phyloP scores from a whole-genome alignment of 2,888 invertebrate genomes.

The Drosophila leonis region DNA sequence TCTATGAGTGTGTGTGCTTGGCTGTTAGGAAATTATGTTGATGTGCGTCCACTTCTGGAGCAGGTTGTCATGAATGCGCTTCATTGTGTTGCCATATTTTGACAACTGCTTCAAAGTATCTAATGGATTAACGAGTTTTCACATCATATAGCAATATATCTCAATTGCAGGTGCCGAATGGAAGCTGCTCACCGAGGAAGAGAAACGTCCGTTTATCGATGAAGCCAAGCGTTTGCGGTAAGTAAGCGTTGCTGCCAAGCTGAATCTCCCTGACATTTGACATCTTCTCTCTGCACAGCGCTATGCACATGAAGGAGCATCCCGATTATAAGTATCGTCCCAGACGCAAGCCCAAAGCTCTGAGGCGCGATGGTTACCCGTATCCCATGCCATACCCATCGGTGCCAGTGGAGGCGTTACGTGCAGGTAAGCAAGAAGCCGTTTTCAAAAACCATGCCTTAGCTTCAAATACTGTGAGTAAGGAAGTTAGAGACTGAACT shows the following conservation, averaged over 20 bases:
- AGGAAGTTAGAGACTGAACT: neutral
- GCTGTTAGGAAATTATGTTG: slow-evolving; percentile 53
- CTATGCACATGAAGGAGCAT: slow-evolving; percentile 98
- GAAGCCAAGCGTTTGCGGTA: slow-evolving; percentile 95
- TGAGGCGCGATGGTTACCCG: slow-evolving; percentile 95
- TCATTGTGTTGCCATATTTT: slow-evolving; percentile 61
- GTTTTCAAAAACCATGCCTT: neutral
- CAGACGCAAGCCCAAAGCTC: slow-evolving; percentile 94
- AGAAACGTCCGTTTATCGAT: slow-evolving; percentile 98
- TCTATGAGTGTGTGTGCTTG: slow-evolving; percentile 11
- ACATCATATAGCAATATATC: slow-evolving; percentile 20
- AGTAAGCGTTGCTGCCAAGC: slow-evolving; percentile 17
- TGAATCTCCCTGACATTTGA: neutral
- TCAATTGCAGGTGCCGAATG: slow-evolving; percentile 93
- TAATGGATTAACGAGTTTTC: slow-evolving; percentile 64
- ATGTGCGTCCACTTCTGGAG: slow-evolving; percentile 43
- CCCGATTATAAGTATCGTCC: slow-evolving; percentile 98
- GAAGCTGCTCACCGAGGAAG: slow-evolving; percentile 96
- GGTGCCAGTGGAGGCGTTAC: slow-evolving; percentile 94
- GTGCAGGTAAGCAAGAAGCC: slow-evolving; percentile 90
- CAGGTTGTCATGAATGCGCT: slow-evolving; percentile 53
- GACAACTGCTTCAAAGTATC: slow-evolving; percentile 60
- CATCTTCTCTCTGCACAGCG: slow-evolving; percentile 86
- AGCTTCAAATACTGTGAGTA: neutral
- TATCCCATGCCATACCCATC: slow-evolving; percentile 97